Evolutionary conservation across 2,113 vertebrate genomes (phyloP).

Genomic region (Antechinus stuartii): DNA sequence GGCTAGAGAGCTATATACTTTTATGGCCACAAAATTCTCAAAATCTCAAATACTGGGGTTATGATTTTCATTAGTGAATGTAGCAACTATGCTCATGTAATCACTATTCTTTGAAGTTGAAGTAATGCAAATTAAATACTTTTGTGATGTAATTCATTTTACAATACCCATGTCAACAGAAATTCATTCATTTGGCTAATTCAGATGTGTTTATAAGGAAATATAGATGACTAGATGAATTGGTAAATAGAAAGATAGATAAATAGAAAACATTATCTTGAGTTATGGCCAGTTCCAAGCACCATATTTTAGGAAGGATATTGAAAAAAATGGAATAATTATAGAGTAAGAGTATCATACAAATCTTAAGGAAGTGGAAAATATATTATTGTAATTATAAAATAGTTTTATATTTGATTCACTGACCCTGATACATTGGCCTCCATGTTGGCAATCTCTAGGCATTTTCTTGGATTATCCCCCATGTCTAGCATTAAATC

Average conservation of each 20-base stretch:
- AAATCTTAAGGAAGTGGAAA: background rate
- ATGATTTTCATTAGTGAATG: too few relatives aligned
- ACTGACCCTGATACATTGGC: background rate
- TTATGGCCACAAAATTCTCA: too few relatives aligned
- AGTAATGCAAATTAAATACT: too few relatives aligned
- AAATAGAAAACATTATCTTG: background rate
- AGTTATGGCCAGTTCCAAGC: background rate
- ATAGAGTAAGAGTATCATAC: background rate
- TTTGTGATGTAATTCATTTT: too few relatives aligned
- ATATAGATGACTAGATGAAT: background rate
- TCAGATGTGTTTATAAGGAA: too few relatives aligned
- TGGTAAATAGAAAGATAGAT: background rate
- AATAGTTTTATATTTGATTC: background rate
- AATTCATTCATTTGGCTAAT: too few relatives aligned
- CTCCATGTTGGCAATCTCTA: background rate
- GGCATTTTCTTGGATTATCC: background rate
- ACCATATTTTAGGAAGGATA: background rate
- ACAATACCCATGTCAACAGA: too few relatives aligned
- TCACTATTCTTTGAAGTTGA: too few relatives aligned
- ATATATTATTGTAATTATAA: background rate
- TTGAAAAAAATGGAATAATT: background rate
- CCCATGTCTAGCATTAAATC: too few relatives aligned
- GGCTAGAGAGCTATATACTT: too few relatives aligned
- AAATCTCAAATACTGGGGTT: too few relatives aligned
- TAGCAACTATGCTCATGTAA: too few relatives aligned